phyloP scores from a whole-genome alignment of 2,888 invertebrate species.

The Machimus atricapillus region DNA sequence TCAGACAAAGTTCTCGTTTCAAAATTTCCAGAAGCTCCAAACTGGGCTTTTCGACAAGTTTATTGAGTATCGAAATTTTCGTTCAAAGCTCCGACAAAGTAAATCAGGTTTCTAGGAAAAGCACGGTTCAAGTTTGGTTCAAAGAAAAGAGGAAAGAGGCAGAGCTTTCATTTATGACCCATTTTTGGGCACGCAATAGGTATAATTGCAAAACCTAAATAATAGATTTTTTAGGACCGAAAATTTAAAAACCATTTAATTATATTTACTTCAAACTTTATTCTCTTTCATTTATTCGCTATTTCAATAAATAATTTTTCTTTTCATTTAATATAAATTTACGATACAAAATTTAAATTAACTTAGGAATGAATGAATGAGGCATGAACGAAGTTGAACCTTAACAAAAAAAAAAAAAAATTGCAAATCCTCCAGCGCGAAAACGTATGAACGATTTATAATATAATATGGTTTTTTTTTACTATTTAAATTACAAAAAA shows the following conservation, averaged over 20 bases:
- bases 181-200: no score
- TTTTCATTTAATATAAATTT: constrained; percentile 36
- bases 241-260: neutral
- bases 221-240: no score
- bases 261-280: neutral
- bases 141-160: neutral
- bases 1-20: no score
- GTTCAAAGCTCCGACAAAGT: neutral
- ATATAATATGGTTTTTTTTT: neutral
- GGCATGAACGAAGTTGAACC: neutral
- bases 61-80: neutral
- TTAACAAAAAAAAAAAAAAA: neutral
- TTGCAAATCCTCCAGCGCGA: neutral
- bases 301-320: constrained; percentile 39
- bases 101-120: neutral
- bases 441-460: neutral
- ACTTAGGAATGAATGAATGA: constrained; percentile 33
- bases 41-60: neutral
- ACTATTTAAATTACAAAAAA: neutral
- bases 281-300: constrained; percentile 6
- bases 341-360: constrained; percentile 38
- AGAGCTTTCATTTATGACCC: neutral
- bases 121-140: neutral
- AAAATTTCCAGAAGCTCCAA: neutral
- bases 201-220: no score